phyloP scores from a whole-genome alignment of 2,888 invertebrate species.

The Protodeltote pygarga region DNA sequence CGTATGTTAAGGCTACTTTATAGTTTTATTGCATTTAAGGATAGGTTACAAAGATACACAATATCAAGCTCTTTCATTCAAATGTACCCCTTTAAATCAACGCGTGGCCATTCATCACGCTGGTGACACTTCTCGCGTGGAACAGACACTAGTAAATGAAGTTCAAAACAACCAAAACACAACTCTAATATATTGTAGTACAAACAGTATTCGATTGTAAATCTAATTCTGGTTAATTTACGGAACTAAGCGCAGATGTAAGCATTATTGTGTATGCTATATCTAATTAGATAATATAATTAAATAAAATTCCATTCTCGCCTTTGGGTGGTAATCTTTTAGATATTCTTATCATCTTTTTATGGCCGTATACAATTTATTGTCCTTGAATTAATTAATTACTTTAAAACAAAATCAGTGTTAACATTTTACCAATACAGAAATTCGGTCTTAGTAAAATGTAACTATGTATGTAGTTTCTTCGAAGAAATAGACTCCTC shows the following conservation, averaged over 20 bases:
- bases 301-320: conserved; percentile 71
- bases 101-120: conserved; percentile 75
- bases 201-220: conserved; percentile 41
- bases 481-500: conserved; percentile 18
- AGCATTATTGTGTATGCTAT: conserved; percentile 75
- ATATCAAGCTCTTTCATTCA: conserved; percentile 68
- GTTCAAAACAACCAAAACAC: conserved; percentile 53
- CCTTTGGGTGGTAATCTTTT: conserved; percentile 77
- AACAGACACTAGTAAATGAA: conserved; percentile 54
- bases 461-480: too few species aligned
- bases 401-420: conserved; percentile 27
- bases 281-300: conserved; percentile 84
- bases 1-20: conserved; percentile 57
- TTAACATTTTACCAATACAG: conserved; percentile 5
- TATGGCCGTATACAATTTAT: conserved; percentile 51
- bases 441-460: too few species aligned
- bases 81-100: conserved; percentile 80
- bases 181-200: conserved; percentile 48
- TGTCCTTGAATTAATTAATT: conserved; percentile 38
- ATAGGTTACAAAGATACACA: conserved; percentile 66
- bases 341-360: conserved; percentile 67
- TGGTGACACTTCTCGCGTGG: conserved; percentile 69
- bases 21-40: conserved; percentile 73
- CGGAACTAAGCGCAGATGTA: conserved; percentile 71
- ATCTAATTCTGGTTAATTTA: conserved; percentile 49